Conservation (phyloP, 1,140 invertebrate genomes). For the Papilio helenus region DNA sequence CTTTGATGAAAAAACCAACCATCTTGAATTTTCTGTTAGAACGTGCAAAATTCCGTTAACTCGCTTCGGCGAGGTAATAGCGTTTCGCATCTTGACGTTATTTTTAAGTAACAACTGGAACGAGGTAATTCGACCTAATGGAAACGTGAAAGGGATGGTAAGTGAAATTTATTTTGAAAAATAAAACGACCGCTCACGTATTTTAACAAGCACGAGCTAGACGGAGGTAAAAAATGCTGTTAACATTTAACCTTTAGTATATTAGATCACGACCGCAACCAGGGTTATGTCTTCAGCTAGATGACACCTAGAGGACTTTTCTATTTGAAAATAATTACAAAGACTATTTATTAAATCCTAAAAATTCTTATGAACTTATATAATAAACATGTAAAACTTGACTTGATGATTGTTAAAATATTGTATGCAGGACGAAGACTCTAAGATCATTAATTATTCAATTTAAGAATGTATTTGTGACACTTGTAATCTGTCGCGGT, state of each 20-base stretch:
- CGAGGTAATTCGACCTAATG: constrained; percentile 26
- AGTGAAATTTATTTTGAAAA: constrained; percentile 30
- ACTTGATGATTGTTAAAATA: too few relatives aligned
- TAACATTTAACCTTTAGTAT: constrained; percentile 1
- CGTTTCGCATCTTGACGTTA: constrained; percentile 21
- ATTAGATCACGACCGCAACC: not conserved
- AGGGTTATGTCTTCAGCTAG: not conserved
- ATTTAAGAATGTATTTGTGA: too few relatives aligned
- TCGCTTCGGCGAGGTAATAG: constrained; percentile 4
- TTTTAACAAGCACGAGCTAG: not conserved
- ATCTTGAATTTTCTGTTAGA: constrained; percentile 2
- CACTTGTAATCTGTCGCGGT: too few relatives aligned
- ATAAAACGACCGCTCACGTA: constrained; percentile 25
- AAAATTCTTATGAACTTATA: too few relatives aligned
- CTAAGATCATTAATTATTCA: too few relatives aligned
- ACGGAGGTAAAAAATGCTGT: constrained; percentile 20
- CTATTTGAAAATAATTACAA: not conserved
- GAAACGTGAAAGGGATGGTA: constrained; percentile 26
- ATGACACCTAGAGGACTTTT: not conserved
- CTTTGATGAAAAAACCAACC: constrained; percentile 11
- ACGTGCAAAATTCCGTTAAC: constrained; percentile 27
- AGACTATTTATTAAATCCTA: not conserved
- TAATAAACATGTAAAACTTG: too few relatives aligned
- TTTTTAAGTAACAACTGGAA: constrained; percentile 28
- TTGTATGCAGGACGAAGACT: too few relatives aligned